Evolutionary conservation across 2,113 vertebrate species (phyloP), one percentile per base, ranked within the genome.

Genomic region (Lathamus discolor): DNA sequence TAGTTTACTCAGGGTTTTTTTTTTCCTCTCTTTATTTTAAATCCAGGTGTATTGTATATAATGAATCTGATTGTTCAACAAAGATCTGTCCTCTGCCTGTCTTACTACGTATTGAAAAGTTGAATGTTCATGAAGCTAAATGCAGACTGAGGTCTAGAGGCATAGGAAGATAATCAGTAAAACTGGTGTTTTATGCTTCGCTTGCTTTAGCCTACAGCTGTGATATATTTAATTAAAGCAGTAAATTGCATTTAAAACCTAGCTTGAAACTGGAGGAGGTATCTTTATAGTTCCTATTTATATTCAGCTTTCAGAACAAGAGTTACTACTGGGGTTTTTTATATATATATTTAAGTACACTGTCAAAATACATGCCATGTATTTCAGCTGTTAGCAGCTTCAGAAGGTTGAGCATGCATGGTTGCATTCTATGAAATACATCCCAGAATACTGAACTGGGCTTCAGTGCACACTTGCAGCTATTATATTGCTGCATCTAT

Each of bases 191-290:
- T 73, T 62, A 22, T 79, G 57, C 59, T 87, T 85, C 66, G 28
- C 52, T 83, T 85, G 44, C 11, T 88, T 93, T 81, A 73, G 72
- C 35, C 81, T 78, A 24, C 51, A 74, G 31, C 76, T 92, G n/a
- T 63, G 51, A 55, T 37, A 39, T 59, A 83, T 81, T 94, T 90
- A 86, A 95, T 93, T 88, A 88, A 91, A 92, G 33, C 75, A 88
- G 41, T 92, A 96, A 96, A 90, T 83, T 96, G 49, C 59, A 90
- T 52, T 83, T 74, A 80, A 86, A 77, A 77, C 22, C 37, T 54
- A 37, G 11, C 41, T 85, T 90, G 20, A 70, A 91, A 54, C 74
- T 63, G 33, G 49, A 80, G 57, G 72, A 83, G 20, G 5, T 90
- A 46, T 70, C 49, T 70, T 76, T 54, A 51, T 69, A 3, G 4